Conservation (phyloP, 1,140 invertebrate species). For the Papilio aristodemus region DNA sequence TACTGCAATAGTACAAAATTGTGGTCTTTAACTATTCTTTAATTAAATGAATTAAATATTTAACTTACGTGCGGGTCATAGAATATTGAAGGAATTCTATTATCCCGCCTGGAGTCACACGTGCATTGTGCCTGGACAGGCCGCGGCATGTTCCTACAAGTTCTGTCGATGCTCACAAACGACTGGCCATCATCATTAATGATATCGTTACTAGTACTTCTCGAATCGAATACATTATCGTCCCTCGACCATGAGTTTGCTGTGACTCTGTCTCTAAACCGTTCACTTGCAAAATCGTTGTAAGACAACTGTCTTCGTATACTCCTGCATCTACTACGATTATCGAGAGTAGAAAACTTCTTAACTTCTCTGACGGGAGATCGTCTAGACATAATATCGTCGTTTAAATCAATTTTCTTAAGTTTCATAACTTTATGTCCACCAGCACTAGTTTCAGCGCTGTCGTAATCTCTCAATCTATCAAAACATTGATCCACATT, state of each 20-base stretch:
- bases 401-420: conserved; percentile 67
- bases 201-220: conserved; percentile 60
- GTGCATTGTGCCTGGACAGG: conserved; percentile 67
- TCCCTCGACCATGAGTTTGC: conserved; percentile 61
- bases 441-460: conserved; percentile 47
- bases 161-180: conserved; percentile 69
- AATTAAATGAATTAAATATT: too few species aligned
- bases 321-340: conserved; percentile 69
- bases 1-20: too few species aligned
- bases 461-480: conserved; percentile 56
- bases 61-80: conserved; percentile 74
- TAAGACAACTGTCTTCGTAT: conserved; percentile 74
- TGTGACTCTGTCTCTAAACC: conserved; percentile 55
- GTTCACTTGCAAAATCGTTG: conserved; percentile 71
- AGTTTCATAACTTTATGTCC: conserved; percentile 61
- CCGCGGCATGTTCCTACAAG: conserved; percentile 58
- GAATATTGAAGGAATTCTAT: conserved; percentile 70
- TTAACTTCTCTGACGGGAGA: conserved; percentile 53
- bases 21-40: too few species aligned
- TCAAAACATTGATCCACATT: conserved; percentile 75
- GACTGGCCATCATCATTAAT: conserved; percentile 61
- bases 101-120: conserved; percentile 58
- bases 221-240: conserved; percentile 55
- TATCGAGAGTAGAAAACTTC: conserved; percentile 75
- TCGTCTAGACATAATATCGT: conserved; percentile 55